Percentiles rank a stretch among this genome's conserved stretches.
These are phyloP conservation scores for Zapornia atra DNA, from an alignment of 2,113 vertebrate genomes.

Conservation along the genomic window DNA sequence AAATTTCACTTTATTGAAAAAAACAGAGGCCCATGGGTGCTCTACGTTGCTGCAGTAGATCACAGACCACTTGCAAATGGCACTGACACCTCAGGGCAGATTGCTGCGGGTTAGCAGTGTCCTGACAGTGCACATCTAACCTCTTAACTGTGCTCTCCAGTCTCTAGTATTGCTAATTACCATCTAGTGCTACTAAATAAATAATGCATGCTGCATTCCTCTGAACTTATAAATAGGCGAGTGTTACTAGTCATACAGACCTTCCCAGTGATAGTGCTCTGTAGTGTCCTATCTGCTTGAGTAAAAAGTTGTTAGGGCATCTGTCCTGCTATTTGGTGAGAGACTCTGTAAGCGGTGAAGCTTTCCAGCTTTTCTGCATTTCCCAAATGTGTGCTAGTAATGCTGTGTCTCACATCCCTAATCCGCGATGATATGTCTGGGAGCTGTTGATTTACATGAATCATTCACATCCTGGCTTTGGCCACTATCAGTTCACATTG, in stretches of 20 bases:
- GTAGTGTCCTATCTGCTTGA: neutral
- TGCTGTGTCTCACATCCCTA: neutral
- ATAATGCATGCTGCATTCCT: constrained; percentile 16
- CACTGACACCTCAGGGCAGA: neutral
- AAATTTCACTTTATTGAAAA: neutral
- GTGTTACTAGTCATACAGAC: neutral
- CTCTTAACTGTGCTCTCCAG: neutral
- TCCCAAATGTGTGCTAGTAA: neutral
- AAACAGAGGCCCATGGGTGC: neutral
- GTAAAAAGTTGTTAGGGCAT: neutral
- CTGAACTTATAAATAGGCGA: neutral
- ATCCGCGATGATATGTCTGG: neutral
- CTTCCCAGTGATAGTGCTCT: neutral
- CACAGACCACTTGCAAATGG: neutral
- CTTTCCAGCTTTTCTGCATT: constrained; percentile 19
- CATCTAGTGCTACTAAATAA: constrained; percentile 18
- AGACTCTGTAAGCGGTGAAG: neutral
- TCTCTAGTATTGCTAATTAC: constrained; percentile 35
- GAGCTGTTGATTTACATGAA: constrained; percentile 3
- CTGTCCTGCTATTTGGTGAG: neutral
- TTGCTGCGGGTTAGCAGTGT: neutral
- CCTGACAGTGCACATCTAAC: neutral
- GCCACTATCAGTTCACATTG: neutral
- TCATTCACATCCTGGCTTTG: constrained; percentile 1
- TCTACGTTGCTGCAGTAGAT: neutral